Evolutionary conservation across 2,113 vertebrate genomes (phyloP), one percentile per base, ranked within the genome.

Genomic region (Rhegmatorhina hoffmannsi): DNA sequence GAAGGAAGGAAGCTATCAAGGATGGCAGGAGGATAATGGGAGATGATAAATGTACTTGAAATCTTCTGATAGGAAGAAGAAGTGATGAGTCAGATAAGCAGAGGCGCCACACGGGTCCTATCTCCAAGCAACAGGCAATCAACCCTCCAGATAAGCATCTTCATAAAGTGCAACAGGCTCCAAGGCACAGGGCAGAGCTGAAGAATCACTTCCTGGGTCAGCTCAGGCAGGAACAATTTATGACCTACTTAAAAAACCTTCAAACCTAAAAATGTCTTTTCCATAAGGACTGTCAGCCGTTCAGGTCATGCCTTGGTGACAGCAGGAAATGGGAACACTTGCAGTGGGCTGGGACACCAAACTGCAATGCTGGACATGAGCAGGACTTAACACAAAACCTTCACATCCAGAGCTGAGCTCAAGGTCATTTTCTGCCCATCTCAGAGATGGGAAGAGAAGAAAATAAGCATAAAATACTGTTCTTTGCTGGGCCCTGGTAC

Each of bases 131-230:
- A 97, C 94, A 95, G 97, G 97, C 97, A 97, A 97, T 97, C 97
- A 97, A 97, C 97, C 68, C 95, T 87, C 59, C 90, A 97, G 98
- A 99, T 98, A 99, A 98, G 95, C 96, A 98, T 98, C 98, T 97
- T 97, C 97, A 96, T 90, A 93, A 96, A 95, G 97, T 83, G 97
- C 96, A 96, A 94, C 95, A 83, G 95, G 88, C 95, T 97, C 84
- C 25, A 97, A 88, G 26, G 72, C 94, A 96, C 40, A 86, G 97
- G 94, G 67, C 96, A 97, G 20, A 94, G 82, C 91, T 88, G 82
- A 70, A 78, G 94, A 96, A 97, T 96, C 90, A 97, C 95, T 97
- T 98, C 96, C 97, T 95, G 94, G 96, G 97, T 97, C 94, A 97
- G 91, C 77, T 89, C 66, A 59, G 94, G 96, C 89, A 96, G 97